A percentile compares a stretch with the other conserved stretches of the same genome.
These are phyloP conservation scores for Mallotus villosus DNA, from an alignment of 2,797 vertebrate species.

Conservation along the genomic window DNA sequence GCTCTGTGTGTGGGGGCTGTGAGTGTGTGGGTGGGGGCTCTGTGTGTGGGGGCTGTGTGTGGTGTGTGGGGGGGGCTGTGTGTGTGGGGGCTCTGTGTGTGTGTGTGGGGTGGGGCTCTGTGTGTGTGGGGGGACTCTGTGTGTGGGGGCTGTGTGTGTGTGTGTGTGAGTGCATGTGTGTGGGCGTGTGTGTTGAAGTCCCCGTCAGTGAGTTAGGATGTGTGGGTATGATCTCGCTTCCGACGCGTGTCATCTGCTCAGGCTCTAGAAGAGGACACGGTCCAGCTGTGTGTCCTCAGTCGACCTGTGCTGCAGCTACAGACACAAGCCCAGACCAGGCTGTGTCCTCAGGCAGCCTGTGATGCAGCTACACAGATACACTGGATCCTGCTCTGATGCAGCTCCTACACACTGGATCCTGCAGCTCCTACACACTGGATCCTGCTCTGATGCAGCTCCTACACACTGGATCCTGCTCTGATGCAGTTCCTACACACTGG, in stretches of 20 bases:
- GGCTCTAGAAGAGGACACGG: slow-evolving; percentile 15
- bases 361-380: not conserved
- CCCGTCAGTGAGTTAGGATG: not conserved
- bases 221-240: not conserved
- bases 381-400: not conserved
- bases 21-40: no score
- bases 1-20: not conserved
- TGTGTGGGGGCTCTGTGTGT: not conserved
- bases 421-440: no score
- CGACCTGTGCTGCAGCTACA: not conserved
- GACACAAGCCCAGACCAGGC: not conserved
- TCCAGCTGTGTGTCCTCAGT: slow-evolving; percentile 30
- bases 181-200: not conserved
- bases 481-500: no score
- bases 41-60: not conserved
- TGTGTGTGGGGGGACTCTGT: not conserved
- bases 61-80: not conserved
- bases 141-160: not conserved
- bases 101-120: not conserved
- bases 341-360: not conserved
- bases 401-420: not conserved
- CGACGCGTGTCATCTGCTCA: slow-evolving; percentile 4
- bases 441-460: not conserved
- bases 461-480: no score
- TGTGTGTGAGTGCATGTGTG: not conserved